Base-by-base conservation (phyloP, 2,888 invertebrate genomes). In the Ommatoiulus sabulosus region DNA sequence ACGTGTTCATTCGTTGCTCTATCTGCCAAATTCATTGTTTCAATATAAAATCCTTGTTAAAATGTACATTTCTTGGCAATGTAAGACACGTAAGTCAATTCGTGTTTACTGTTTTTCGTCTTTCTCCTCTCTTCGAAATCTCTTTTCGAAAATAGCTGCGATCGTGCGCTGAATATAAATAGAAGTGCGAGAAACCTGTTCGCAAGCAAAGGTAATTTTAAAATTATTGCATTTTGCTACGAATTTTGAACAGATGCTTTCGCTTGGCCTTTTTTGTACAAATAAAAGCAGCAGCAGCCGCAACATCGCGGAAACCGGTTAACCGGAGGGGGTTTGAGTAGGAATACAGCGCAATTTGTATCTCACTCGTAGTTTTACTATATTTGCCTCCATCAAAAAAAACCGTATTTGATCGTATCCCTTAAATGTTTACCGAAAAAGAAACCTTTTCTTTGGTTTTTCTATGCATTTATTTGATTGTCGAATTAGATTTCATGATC, bases 21-120 rank as follows among this genome's bases (percentile, higher is more conserved):
- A 72, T 72, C 8, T 72, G 20, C 72, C 72, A 72, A 72, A 72
- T 20, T 72, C 72, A 72, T 72, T 72, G 72, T 72, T 72, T 72
- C 72, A 10, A 20, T 20, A 72, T 72, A 72, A 72, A 72, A 24
- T 24, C 72, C 72, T 72, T 63, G 63, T 63, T 63, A 63, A 63
- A 63, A 63, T 63, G 63, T 20, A 63, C 63, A 24, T 72, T 72
- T 72, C 20, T 72, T 20, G 20, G 72, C 72, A 20, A 72, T 72
- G 72, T 72, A 72, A 72, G 72, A 72, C 72, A 72, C 72, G 72
- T 72, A 72, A 72, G 72, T 72, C 72, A 72, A 72, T 72, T 72
- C 24, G 72, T 72, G 72, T 72, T 72, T 72, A 24, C 72, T 24
- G 72, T 24, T 72, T 72, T 72, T 72, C 72, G 6, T 72, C 72